Percentiles rank a stretch among this genome's conserved stretches.
phyloP scores from a whole-genome alignment of 1,140 invertebrate species.

The Diachasma alloeum region DNA sequence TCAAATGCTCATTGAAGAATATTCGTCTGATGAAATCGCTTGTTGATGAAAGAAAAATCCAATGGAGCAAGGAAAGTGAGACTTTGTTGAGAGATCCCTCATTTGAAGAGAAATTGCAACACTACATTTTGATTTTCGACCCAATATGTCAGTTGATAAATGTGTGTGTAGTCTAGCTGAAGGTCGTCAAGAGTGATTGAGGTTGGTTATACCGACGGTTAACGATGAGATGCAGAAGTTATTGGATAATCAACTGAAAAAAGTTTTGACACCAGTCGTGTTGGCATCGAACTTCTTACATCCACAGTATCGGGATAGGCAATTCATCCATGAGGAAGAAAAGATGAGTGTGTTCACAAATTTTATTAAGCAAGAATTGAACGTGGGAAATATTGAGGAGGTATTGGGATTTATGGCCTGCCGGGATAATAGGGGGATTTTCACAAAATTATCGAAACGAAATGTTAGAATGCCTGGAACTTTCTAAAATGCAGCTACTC shows the following conservation, averaged over 20 bases:
- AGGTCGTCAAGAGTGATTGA: conserved; percentile 15
- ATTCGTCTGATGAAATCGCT: conserved; percentile 8
- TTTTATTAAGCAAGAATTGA: no score
- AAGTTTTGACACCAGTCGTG: conserved; percentile 10
- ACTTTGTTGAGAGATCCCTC: background rate
- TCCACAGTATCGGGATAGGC: background rate
- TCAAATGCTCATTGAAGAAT: conserved; percentile 16
- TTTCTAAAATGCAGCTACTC: background rate
- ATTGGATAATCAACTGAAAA: conserved; percentile 1
- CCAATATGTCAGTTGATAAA: conserved; percentile 17
- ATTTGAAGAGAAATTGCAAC: conserved; percentile 11
- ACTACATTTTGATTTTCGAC: conserved; percentile 17
- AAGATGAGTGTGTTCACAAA: no score
- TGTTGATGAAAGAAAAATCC: background rate
- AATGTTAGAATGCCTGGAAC: background rate
- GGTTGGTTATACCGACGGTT: background rate
- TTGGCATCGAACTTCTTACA: conserved; percentile 24
- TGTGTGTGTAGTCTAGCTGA: conserved; percentile 17
- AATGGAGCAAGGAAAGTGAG: background rate
- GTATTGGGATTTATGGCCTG: background rate
- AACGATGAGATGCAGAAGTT: background rate
- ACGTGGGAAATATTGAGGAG: no score
- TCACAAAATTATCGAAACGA: background rate
- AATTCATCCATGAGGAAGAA: background rate
- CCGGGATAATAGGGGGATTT: background rate